Conservation (phyloP, 92 coral and sea anemone genomes). For the Heteractis magnifica region DNA sequence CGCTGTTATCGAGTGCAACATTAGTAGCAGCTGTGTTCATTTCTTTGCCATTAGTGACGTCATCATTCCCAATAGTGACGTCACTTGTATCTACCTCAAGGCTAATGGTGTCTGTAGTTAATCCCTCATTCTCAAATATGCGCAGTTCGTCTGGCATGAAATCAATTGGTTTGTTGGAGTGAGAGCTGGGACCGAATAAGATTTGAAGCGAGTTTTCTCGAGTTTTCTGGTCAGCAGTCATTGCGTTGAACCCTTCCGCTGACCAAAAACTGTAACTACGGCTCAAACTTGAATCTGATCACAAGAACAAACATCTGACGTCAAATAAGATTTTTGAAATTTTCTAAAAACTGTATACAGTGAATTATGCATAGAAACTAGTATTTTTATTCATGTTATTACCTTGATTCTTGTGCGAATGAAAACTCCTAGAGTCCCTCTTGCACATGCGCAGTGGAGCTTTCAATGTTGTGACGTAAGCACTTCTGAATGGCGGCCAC, state of each 20-base stretch:
- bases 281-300: conserved; percentile 21
- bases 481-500: conserved; percentile 91
- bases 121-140: conserved; percentile 61
- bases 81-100: conserved; percentile 11
- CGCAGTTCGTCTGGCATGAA: conserved; percentile 75
- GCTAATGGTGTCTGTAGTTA: conserved; percentile 7
- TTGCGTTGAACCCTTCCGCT: conserved; percentile 46
- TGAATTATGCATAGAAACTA: not conserved
- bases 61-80: not conserved
- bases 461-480: conserved; percentile 57
- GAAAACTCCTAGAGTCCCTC: not conserved
- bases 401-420: conserved; percentile 8
- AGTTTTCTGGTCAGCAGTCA: conserved; percentile 36
- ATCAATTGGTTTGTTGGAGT: conserved; percentile 68
- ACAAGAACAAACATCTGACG: not conserved
- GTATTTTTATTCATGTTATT: not conserved
- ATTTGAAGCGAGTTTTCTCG: conserved; percentile 55
- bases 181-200: conserved; percentile 67
- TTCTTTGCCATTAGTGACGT: not conserved
- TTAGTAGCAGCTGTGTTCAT: not conserved
- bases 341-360: not conserved
- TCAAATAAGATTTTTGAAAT: not conserved
- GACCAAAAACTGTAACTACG: conserved; percentile 72
- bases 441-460: conserved; percentile 36
- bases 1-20: conserved; percentile 40